Base-by-base conservation (phyloP, 2,797 vertebrate genomes). In the Pteronotus mesoamericanus region DNA sequence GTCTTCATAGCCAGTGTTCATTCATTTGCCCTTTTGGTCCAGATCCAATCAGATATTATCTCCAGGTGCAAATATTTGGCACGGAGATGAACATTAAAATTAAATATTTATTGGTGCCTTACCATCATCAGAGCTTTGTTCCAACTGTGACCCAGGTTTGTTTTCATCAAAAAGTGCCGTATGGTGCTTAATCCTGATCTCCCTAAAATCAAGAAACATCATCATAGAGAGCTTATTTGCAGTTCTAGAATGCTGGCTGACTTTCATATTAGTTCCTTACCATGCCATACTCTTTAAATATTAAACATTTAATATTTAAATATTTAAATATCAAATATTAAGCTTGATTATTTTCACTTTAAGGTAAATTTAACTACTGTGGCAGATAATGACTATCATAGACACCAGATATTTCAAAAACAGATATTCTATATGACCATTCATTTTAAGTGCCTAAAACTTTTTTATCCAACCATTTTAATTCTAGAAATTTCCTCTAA, bases 11-110 rank as follows among this genome's bases (percentile, higher is more conserved):
- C 72, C 86, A 93, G 46, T 57, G 61, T 77, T 93, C n/a, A 93
- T 92, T 91, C 68, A 77, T 93, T 96, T 77, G 87, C 75, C 75
- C 77, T 74, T 92, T 78, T 95, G 93, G 84, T 97, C n/a, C 87
- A 83, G 82, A 79, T 96, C 92, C 96, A 92, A 87, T 87, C 87
- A 97, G 87, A 90, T 92, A 90, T 87, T 95, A 88, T 85, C 90
- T 93, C 84, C 87, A 97, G 96, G 95, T 96, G 86, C 96, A 95
- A 95, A 89, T 71, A 90, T 90, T 94, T 98, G 97, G 86, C 96
- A 92, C 61, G 71, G 57, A 79, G 59, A 74, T 82, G 59, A 83
- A 85, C 74, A 83, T 83, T 93, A 89, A 91, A 96, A 94, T 96
- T 93, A 96, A 96, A 90, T 94, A 95, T 97, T 96, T 97, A 92